Percentiles rank a stretch among this genome's conserved stretches.
Evolutionary conservation across 2,797 vertebrate genomes (phyloP).

Genomic region (Chloroceryle amazona): DNA sequence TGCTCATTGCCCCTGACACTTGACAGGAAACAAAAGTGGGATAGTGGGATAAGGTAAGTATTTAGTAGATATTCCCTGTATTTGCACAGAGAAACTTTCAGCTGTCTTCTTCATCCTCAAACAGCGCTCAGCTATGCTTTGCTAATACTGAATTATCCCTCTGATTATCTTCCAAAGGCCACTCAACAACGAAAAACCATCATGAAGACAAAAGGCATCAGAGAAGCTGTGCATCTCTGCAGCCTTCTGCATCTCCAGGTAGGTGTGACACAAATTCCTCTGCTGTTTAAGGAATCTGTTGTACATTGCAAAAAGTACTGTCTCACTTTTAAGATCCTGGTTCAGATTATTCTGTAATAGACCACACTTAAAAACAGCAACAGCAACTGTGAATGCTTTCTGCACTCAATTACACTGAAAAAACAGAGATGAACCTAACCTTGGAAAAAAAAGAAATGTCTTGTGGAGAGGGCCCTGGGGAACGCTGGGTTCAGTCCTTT

Average conservation of each 20-base stretch:
- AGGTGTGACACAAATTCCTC: neutral
- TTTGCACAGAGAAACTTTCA: neutral
- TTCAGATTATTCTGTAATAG: neutral
- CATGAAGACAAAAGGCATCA: neutral
- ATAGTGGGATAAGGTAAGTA: neutral
- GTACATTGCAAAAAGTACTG: neutral
- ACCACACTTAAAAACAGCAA: neutral
- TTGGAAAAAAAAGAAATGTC: neutral
- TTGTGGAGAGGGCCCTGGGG: neutral
- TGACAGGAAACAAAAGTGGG: neutral
- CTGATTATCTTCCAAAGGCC: neutral
- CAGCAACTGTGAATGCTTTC: neutral
- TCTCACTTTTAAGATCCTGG: neutral
- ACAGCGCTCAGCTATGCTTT: neutral
- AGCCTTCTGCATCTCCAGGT: neutral
- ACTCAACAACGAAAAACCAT: neutral
- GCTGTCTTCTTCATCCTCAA: neutral
- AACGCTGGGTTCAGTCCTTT: neutral
- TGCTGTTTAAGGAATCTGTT: neutral
- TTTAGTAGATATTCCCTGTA: neutral
- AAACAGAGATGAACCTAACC: neutral
- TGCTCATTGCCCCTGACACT: neutral
- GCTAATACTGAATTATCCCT: neutral
- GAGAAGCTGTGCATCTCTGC: neutral
- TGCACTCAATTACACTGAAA: neutral